Percentiles rank a stretch among this genome's conserved stretches.
phyloP scores from a whole-genome alignment of 2,113 vertebrate species.

The Dunckerocampus dactyliophorus region DNA sequence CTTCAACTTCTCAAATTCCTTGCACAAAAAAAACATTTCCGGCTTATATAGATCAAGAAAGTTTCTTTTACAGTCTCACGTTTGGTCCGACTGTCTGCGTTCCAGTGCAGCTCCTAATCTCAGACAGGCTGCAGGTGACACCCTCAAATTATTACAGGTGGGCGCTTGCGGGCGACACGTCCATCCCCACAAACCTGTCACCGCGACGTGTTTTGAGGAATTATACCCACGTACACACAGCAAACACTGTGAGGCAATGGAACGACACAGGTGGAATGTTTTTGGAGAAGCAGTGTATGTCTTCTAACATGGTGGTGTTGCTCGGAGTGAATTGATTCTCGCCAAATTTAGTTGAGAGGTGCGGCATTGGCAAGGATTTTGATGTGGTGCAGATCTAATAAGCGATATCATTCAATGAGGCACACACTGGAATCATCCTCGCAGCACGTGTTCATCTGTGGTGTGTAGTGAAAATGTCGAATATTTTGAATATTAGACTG shows the following conservation, averaged over 20 bases:
- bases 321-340: no score
- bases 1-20: constrained; percentile 39
- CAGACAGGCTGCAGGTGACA: constrained; percentile 66
- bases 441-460: no score
- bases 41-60: constrained; percentile 36
- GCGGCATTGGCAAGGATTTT: no score
- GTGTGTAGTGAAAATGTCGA: no score
- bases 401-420: no score
- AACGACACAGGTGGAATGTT: constrained; percentile 69
- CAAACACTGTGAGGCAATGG: constrained; percentile 50
- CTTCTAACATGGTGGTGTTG: no score
- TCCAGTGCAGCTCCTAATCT: constrained; percentile 62
- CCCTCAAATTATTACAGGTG: constrained; percentile 66
- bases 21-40: constrained; percentile 32
- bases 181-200: constrained; percentile 61
- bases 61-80: constrained; percentile 26
- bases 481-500: no score
- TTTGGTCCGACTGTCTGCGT: constrained; percentile 42
- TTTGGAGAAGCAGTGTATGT: no score
- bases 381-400: no score
- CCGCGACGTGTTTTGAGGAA: constrained; percentile 59
- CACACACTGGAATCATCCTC: no score
- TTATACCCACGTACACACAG: constrained; percentile 60
- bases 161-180: constrained; percentile 61
- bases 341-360: no score